Base-by-base conservation (phyloP, 2,888 invertebrate genomes). In the Drosophila sordidapex region DNA sequence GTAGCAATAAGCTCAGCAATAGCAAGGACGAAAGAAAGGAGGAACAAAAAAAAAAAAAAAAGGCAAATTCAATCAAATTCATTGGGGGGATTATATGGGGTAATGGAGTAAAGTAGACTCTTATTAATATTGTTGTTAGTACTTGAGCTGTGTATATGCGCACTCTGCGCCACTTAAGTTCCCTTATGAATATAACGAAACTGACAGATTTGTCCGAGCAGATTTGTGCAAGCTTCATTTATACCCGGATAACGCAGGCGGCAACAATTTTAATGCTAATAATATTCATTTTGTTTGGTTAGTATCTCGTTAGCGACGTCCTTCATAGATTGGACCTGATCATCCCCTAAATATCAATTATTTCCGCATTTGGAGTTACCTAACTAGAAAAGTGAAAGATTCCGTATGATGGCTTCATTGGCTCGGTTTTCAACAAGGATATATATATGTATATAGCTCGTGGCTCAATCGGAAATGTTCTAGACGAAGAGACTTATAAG, bases 1-100 rank as follows among this genome's bases (percentile, higher is more conserved):
- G 46, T 11, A n/a, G 40, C 40, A 40, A 40, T 40, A 40, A 40
- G 40, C 40, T 40, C n/a, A 43, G 40, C 40, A 43, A 21, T 43
- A 2, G 21, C 21, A 21, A 43, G 43, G 43, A 43, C 11, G 21
- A 21, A 11, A 21, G 21, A 43, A 43, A 21, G 40, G n/a, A 40
- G 40, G 31, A 31, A 0, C n/a, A 40, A 38, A 11, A 43, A 35
- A 38, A n/a, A 38, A 8, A n/a, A 43, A 15, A 15, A 11, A 21
- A 7, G 7, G 21, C 40, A 46, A 46, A 46, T 46, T 25, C 46
- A 25, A 15, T 46, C 13, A 46, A 25, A 46, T 46, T 25, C 13
- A 15, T 21, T 21, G 46, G 4, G 15, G 21, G 46, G 21, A 46
- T 46, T 46, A 46, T 7, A 15, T 25, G 7, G 15, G 46, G 15